phyloP scores from a whole-genome alignment of 2,113 vertebrate species.

The Leptobrachium leishanense region DNA sequence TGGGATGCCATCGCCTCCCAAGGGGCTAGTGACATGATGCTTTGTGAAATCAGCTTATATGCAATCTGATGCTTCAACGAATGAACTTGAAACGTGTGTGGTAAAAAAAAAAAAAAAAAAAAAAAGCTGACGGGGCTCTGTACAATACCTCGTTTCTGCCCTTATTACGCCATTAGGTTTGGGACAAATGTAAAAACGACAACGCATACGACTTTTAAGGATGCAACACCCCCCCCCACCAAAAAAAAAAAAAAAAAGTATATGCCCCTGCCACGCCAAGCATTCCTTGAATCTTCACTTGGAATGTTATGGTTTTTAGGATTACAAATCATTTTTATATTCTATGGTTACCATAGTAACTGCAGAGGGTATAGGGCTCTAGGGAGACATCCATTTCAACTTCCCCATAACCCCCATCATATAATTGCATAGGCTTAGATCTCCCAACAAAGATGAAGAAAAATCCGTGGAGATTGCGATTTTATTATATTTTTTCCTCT shows the following conservation, averaged over 20 bases:
- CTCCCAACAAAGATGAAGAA: background rate
- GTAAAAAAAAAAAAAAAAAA: no score
- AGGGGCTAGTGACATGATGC: no score
- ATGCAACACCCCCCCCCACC: no score
- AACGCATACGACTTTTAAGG: background rate
- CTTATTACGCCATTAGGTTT: background rate
- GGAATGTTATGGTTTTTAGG: constrained; percentile 9
- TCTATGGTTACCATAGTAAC: constrained; percentile 31
- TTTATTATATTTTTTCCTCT: no score
- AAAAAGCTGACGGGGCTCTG: no score
- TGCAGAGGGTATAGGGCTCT: constrained; percentile 26
- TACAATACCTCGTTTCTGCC: no score
- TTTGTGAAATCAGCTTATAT: no score
- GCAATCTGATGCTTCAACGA: no score
- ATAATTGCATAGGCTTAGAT: background rate
- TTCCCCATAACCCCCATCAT: background rate
- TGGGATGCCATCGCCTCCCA: no score
- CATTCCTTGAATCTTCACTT: constrained; percentile 7
- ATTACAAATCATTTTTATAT: constrained; percentile 36
- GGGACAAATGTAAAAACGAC: background rate
- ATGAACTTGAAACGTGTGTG: no score
- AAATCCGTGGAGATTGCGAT: no score
- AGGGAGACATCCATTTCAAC: constrained; percentile 30
- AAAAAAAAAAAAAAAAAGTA: background rate
- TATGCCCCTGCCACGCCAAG: background rate